Conservation (phyloP, 1,140 invertebrate species). For the Amphibalanus amphitrite region DNA sequence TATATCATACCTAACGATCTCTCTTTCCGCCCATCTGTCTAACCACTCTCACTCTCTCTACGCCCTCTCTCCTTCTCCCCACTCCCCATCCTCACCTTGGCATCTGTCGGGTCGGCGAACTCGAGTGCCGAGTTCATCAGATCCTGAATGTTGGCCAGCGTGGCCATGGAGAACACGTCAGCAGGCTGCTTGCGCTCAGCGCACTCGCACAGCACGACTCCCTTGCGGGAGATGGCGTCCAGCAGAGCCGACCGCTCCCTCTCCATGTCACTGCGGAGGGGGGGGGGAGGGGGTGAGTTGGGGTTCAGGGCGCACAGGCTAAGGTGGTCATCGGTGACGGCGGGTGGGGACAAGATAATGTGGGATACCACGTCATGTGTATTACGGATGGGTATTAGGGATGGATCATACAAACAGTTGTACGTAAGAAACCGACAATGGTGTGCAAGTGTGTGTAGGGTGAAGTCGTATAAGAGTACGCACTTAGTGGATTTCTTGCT, state of each 20-base stretch:
- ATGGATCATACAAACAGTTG: neutral
- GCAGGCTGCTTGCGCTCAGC: neutral
- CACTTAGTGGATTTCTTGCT: too few relatives aligned
- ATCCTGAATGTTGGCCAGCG: neutral
- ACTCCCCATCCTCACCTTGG: too few relatives aligned
- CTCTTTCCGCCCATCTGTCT: too few relatives aligned
- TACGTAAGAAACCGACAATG: neutral
- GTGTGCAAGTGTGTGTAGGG: neutral
- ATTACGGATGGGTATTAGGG: too few relatives aligned
- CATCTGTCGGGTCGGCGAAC: neutral
- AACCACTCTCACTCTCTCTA: too few relatives aligned
- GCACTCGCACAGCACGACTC: neutral
- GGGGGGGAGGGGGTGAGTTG: neutral
- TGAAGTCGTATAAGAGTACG: too few relatives aligned
- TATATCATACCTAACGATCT: too few relatives aligned
- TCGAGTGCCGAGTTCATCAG: constrained; percentile 1
- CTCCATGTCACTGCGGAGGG: neutral
- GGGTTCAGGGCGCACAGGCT: neutral
- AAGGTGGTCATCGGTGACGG: too few relatives aligned
- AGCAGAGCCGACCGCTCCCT: neutral
- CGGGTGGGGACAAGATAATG: too few relatives aligned
- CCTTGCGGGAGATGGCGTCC: neutral
- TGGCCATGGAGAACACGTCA: neutral
- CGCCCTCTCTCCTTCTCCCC: too few relatives aligned
- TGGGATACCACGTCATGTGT: too few relatives aligned